Percentiles rank a stretch among this genome's conserved stretches.
phyloP scores from a whole-genome alignment of 2,888 invertebrate species.

The Erebia palarica region DNA sequence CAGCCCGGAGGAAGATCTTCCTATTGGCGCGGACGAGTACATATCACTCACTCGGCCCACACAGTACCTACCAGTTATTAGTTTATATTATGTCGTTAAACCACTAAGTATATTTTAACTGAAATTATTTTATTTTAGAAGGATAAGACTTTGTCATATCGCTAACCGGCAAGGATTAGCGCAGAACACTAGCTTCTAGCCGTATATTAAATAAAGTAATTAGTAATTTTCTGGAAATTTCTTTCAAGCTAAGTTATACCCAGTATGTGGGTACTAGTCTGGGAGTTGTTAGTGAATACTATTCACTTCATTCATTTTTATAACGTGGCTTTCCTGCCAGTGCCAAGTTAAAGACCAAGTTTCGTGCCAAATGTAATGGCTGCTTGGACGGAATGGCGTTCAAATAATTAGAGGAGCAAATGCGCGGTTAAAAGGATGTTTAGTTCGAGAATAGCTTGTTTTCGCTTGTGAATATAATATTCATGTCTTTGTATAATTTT shows the following conservation, averaged over 20 bases:
- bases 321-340: conserved; percentile 22
- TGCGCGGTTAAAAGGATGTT: conserved; percentile 17
- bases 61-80: too few species aligned
- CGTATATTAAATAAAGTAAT: neutral
- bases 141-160: too few species aligned
- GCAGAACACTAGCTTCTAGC: too few species aligned
- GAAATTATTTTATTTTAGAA: too few species aligned
- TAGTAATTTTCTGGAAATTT: too few species aligned
- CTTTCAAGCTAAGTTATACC: too few species aligned
- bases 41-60: too few species aligned
- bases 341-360: conserved; percentile 33
- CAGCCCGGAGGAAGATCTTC: too few species aligned
- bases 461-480: neutral
- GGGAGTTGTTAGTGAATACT: conserved; percentile 27
- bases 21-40: too few species aligned
- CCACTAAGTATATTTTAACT: too few species aligned
- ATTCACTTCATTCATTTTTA: conserved; percentile 36
- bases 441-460: neutral
- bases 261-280: neutral
- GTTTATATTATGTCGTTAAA: too few species aligned
- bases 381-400: conserved; percentile 27
- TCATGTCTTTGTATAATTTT: neutral
- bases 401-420: conserved; percentile 26
- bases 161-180: too few species aligned
- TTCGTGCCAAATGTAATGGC: conserved; percentile 37